A percentile compares a stretch with the other conserved stretches of the same genome.
phyloP scores from a whole-genome alignment of 2,888 invertebrate genomes.

The Chrysotoxum bicinctum region DNA sequence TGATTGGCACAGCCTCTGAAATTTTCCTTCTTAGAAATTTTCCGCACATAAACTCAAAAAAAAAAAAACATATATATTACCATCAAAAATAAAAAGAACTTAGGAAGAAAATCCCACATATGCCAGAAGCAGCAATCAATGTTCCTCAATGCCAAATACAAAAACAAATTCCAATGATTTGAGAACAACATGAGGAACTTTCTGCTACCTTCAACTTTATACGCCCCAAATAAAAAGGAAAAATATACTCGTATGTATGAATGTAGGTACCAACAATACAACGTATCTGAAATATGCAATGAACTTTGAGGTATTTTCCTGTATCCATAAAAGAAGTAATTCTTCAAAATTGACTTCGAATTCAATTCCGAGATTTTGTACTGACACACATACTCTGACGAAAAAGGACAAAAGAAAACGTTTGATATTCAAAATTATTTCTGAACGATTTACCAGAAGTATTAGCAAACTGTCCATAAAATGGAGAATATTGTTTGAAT shows the following conservation, averaged over 20 bases:
- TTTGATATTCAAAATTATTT: conserved; percentile 72
- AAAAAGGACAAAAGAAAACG: conserved; percentile 50
- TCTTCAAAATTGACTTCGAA: conserved; percentile 63
- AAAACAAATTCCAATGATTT: conserved; percentile 46
- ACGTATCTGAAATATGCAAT: conserved; percentile 18
- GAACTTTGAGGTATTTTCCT: conserved; percentile 32
- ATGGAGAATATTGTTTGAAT: conserved; percentile 69
- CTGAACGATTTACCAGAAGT: conserved; percentile 69
- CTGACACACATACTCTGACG: conserved; percentile 1
- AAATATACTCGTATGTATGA: no score
- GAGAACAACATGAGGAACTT: conserved; percentile 47
- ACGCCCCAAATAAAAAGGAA: not conserved
- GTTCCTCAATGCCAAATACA: conserved; percentile 34
- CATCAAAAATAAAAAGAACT: not conserved
- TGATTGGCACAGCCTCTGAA: conserved; percentile 39
- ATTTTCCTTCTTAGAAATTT: not conserved
- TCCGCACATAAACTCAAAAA: not conserved
- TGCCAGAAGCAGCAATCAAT: conserved; percentile 61
- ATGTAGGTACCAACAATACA: not conserved
- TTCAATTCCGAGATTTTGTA: conserved; percentile 34
- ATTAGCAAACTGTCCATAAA: conserved; percentile 51
- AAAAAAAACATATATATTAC: not conserved
- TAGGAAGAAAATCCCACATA: conserved; percentile 21
- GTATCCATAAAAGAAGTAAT: conserved; percentile 38
- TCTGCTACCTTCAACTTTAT: not conserved